A percentile compares a stretch with the other conserved stretches of the same genome.
Conservation (phyloP, 2,113 vertebrate genomes). For the Ptychochromis oligacanthus region DNA sequence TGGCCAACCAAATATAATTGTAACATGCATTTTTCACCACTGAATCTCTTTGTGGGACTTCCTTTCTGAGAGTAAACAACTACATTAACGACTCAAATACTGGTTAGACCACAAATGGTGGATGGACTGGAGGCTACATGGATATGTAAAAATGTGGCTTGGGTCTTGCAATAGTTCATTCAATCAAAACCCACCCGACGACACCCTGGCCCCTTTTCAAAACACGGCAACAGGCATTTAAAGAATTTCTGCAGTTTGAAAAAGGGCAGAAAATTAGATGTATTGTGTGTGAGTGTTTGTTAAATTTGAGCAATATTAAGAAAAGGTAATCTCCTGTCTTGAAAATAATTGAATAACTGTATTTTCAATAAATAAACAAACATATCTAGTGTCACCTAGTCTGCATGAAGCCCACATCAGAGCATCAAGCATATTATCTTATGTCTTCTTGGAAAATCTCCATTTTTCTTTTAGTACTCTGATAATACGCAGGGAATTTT, state of each 20-base stretch:
- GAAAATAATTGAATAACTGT: not conserved
- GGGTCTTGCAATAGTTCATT: not conserved
- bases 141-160: not conserved
- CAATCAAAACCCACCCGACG: not conserved
- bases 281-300: not conserved
- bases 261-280: no score
- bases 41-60: not conserved
- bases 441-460: not conserved
- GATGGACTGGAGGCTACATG: not conserved
- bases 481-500: not conserved
- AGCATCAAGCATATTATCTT: not conserved
- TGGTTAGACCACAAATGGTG: not conserved
- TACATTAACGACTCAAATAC: slow-evolving; percentile 5
- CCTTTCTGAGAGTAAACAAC: not conserved
- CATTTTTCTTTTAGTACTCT: no score
- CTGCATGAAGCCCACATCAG: not conserved
- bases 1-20: not conserved
- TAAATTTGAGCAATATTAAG: not conserved
- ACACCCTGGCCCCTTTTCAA: no score
- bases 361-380: not conserved
- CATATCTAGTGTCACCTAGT: not conserved
- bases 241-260: not conserved
- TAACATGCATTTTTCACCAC: not conserved
- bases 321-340: not conserved
- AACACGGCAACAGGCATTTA: not conserved